A percentile compares a stretch with the other conserved stretches of the same genome.
These are phyloP conservation scores for Megalopta genalis DNA, from an alignment of 1,140 invertebrate species.

Conservation along the genomic window DNA sequence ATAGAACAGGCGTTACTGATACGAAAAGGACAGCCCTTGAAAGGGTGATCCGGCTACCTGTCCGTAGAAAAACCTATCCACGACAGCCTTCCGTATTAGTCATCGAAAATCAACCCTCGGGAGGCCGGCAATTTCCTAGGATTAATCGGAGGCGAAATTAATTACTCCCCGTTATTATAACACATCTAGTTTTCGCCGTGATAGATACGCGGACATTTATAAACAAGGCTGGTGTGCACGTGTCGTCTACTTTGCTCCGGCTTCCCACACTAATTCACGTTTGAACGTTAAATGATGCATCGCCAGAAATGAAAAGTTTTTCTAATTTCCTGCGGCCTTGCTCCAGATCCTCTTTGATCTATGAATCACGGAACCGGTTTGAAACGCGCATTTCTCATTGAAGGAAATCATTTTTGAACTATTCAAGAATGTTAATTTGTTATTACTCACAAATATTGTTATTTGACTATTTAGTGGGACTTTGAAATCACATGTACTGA, in stretches of 20 bases:
- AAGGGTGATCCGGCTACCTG: conserved; percentile 56
- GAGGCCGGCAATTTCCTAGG: conserved; percentile 55
- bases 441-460: no score
- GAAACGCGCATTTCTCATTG: not conserved
- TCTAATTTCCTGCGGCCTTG: conserved; percentile 9
- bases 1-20: conserved; percentile 53
- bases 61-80: conserved; percentile 29
- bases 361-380: not conserved
- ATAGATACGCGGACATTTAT: conserved; percentile 60
- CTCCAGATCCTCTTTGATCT: not conserved
- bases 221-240: conserved; percentile 18
- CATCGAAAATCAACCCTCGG: conserved; percentile 2
- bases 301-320: not conserved
- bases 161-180: conserved; percentile 48
- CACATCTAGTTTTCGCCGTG: conserved; percentile 38
- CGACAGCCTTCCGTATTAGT: conserved; percentile 5
- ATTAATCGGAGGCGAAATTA: conserved; percentile 68
- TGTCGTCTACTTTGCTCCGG: conserved; percentile 30
- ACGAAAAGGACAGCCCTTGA: conserved; percentile 38
- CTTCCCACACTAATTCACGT: conserved; percentile 18
- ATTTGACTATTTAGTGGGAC: no score
- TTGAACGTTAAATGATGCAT: conserved; percentile 13
- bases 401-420: no score
- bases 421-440: no score
- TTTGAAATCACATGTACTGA: no score